These are phyloP conservation scores for Junonia oenone DNA, from an alignment of 2,888 invertebrate genomes.

Conservation along the genomic window DNA sequence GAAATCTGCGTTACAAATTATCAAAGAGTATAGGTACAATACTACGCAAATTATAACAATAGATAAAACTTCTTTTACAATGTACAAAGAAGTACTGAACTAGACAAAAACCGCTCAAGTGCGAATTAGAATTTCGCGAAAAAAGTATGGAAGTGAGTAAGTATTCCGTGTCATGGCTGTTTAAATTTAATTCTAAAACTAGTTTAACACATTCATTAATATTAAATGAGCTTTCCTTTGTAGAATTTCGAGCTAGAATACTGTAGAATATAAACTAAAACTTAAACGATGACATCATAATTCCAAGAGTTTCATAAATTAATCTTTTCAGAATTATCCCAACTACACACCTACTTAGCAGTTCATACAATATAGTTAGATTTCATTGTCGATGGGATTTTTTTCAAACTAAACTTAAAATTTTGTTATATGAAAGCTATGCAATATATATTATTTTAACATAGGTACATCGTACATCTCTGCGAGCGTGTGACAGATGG, in stretches of 20 bases:
- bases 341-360: too few species aligned
- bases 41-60: too few species aligned
- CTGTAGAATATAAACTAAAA: not conserved
- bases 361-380: too few species aligned
- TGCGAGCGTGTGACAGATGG: not conserved
- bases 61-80: too few species aligned
- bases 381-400: too few species aligned
- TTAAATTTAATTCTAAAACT: not conserved
- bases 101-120: not conserved
- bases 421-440: too few species aligned
- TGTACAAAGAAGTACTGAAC: not conserved
- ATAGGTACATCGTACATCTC: not conserved
- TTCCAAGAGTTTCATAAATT: too few species aligned
- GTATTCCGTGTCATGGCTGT: not conserved
- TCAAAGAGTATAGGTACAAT: too few species aligned
- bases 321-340: too few species aligned
- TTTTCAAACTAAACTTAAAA: too few species aligned
- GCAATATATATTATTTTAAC: not conserved
- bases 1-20: too few species aligned
- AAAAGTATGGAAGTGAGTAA: not conserved
- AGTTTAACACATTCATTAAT: not conserved
- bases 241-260: not conserved
- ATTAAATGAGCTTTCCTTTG: not conserved
- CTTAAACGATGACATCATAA: not conserved
- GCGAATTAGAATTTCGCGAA: not conserved